Evolutionary conservation across 2,888 invertebrate genomes (phyloP).

Genomic region (Cyrtodaria siliqua): DNA sequence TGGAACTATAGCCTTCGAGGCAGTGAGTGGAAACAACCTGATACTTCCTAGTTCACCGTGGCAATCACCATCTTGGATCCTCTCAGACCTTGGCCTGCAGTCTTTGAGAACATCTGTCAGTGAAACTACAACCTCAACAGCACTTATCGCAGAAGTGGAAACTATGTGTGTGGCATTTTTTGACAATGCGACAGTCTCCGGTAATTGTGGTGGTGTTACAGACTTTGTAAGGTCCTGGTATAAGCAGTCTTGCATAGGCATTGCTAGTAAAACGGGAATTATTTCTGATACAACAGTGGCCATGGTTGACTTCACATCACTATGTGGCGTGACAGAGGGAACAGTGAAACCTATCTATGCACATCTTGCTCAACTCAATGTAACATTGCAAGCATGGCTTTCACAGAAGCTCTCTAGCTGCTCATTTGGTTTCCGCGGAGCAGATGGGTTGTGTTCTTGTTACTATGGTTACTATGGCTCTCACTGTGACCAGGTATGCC

Average conservation of each 20-base stretch:
- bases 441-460: constrained; percentile 60
- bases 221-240: constrained; percentile 58
- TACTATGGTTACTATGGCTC: constrained; percentile 74
- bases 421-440: constrained; percentile 59
- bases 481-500: constrained; percentile 69
- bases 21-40: constrained; percentile 65
- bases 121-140: constrained; percentile 15
- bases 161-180: constrained; percentile 63
- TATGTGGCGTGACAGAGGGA: constrained; percentile 51
- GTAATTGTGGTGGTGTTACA: constrained; percentile 54
- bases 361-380: constrained; percentile 49
- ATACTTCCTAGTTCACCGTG: constrained; percentile 72
- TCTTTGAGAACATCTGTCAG: constrained; percentile 27
- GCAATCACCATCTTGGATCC: constrained; percentile 73
- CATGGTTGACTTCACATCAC: constrained; percentile 65
- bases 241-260: constrained; percentile 60
- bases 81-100: constrained; percentile 64
- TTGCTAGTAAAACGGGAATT: constrained; percentile 58
- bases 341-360: constrained; percentile 34
- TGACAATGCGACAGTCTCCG: constrained; percentile 36
- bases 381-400: constrained; percentile 66
- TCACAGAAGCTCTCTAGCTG: constrained; percentile 63
- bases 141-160: constrained; percentile 36
- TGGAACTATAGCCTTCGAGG: constrained; percentile 68
- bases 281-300: constrained; percentile 53